These are phyloP conservation scores for Apamea anceps DNA, from an alignment of 2,888 invertebrate species.

Conservation along the genomic window DNA sequence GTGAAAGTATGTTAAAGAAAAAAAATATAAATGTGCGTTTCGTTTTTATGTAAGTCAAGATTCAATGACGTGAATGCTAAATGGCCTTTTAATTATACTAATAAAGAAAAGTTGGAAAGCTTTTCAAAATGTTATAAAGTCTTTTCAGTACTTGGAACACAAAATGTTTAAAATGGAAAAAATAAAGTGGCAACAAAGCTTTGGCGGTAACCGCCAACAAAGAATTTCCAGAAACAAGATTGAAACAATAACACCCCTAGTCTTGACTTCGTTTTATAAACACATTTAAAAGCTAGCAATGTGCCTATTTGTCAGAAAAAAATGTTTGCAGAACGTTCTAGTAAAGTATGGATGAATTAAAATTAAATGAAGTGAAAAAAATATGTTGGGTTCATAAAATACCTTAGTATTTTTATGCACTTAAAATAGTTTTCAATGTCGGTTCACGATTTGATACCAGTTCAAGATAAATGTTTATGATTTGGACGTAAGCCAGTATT, in stretches of 20 bases:
- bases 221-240: slow-evolving; percentile 29
- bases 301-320: slow-evolving; percentile 8
- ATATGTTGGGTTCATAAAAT: slow-evolving; percentile 9
- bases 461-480: slow-evolving; percentile 70
- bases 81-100: slow-evolving; percentile 6
- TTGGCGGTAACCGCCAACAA: slow-evolving; percentile 28
- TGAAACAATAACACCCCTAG: slow-evolving; percentile 51
- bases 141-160: slow-evolving; percentile 31
- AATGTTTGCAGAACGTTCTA: slow-evolving; percentile 12
- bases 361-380: not conserved
- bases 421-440: slow-evolving; percentile 50
- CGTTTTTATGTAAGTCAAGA: not conserved
- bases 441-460: slow-evolving; percentile 53
- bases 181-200: slow-evolving; percentile 30
- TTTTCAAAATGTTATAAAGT: slow-evolving; percentile 30
- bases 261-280: slow-evolving; percentile 51
- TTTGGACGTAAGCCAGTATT: slow-evolving; percentile 71
- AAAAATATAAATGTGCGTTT: not conserved
- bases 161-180: slow-evolving; percentile 37
- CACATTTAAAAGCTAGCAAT: slow-evolving; percentile 32
- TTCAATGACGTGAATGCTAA: slow-evolving; percentile 6
- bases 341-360: not conserved
- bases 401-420: slow-evolving; percentile 12
- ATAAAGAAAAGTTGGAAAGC: slow-evolving; percentile 24
- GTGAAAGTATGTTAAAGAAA: not conserved